Evolutionary conservation across 37 sponge, comb jelly and placozoan species (phyloP).

Genomic region (Halichondria panicea): DNA sequence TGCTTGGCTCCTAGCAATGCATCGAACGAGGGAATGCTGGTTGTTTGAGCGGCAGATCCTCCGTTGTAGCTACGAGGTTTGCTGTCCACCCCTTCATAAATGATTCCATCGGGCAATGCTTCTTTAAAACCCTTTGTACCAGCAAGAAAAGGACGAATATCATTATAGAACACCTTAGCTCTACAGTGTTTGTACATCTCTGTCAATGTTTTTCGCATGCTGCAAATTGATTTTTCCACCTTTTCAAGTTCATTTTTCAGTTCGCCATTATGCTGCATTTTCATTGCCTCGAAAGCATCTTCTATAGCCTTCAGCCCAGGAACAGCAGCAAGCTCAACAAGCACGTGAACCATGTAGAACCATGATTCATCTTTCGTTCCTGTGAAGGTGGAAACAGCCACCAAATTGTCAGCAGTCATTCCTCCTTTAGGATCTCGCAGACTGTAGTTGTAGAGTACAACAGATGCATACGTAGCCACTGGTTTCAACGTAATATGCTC

Average conservation of each 20-base stretch:
- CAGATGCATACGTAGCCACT: constrained; percentile 46
- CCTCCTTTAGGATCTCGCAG: constrained; percentile 30
- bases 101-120: constrained; percentile 61
- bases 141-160: constrained; percentile 54
- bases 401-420: constrained; percentile 48
- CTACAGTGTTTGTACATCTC: constrained; percentile 58
- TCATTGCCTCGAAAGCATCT: constrained; percentile 15
- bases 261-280: background rate
- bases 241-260: constrained; percentile 4
- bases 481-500: constrained; percentile 53
- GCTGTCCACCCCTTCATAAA: constrained; percentile 64
- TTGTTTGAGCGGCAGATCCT: constrained; percentile 71
- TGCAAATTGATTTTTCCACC: constrained; percentile 16
- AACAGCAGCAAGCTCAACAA: constrained; percentile 62
- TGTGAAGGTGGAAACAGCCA: constrained; percentile 30
- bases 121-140: constrained; percentile 53
- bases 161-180: constrained; percentile 51
- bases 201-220: constrained; percentile 27
- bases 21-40: constrained; percentile 50
- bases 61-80: constrained; percentile 40
- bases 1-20: constrained; percentile 48
- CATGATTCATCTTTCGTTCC: constrained; percentile 76
- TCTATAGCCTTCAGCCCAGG: constrained; percentile 48
- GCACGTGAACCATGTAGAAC: constrained; percentile 54
- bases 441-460: constrained; percentile 64